phyloP scores from a whole-genome alignment of 2,113 vertebrate species.

The Psittacula cyanocephala region DNA sequence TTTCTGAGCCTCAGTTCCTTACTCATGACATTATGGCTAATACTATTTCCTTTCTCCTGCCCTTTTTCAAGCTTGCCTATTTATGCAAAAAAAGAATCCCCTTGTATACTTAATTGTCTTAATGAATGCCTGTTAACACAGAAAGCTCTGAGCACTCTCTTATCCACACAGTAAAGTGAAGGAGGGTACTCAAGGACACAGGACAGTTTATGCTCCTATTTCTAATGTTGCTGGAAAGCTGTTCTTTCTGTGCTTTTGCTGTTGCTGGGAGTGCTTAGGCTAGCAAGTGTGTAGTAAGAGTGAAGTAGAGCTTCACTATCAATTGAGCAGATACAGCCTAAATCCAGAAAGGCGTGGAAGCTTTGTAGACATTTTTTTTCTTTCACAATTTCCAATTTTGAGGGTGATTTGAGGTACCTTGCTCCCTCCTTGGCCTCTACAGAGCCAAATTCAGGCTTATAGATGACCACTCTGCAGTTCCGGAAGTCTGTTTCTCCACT shows the following conservation, averaged over 20 bases:
- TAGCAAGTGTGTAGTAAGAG: neutral
- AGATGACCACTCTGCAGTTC: neutral
- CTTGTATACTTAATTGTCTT: neutral
- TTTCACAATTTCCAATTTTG: neutral
- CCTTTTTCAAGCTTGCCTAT: neutral
- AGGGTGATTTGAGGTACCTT: neutral
- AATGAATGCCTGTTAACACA: neutral
- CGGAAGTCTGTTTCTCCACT: neutral
- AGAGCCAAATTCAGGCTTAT: neutral
- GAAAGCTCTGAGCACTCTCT: neutral
- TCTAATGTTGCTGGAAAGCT: neutral
- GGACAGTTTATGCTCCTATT: neutral
- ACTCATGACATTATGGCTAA: neutral
- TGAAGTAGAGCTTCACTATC: neutral
- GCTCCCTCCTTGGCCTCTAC: neutral
- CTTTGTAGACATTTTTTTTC: neutral
- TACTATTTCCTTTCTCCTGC: slow-evolving; percentile 20
- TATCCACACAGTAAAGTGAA: neutral
- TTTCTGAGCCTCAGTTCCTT: slow-evolving; percentile 36
- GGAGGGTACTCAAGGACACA: neutral
- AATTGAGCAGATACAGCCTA: neutral
- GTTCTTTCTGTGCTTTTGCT: neutral
- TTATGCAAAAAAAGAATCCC: neutral
- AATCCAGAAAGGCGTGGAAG: neutral
- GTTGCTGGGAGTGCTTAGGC: neutral